Evolutionary conservation across 2,888 invertebrate genomes (phyloP).

Genomic region (Allophyes oxyacanthae): DNA sequence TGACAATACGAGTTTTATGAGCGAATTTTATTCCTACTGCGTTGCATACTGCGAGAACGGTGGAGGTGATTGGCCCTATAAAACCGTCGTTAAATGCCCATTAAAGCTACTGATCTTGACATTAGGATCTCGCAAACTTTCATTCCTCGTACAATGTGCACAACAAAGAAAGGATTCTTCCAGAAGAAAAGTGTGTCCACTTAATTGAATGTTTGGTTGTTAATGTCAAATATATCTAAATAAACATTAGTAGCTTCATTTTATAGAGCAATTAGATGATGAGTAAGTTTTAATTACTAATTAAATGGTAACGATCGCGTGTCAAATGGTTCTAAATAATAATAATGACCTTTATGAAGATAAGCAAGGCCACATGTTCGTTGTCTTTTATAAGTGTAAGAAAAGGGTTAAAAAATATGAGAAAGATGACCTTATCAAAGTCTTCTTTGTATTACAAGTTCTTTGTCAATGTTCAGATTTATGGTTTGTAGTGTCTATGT

Average conservation of each 20-base stretch:
- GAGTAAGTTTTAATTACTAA: conserved; percentile 37
- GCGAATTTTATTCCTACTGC: conserved; percentile 3
- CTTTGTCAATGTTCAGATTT: background rate
- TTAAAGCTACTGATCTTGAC: conserved; percentile 54
- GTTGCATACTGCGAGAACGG: conserved; percentile 8
- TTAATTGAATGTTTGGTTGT: background rate
- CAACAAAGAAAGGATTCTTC: conserved; percentile 18
- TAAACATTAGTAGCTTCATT: conserved; percentile 20
- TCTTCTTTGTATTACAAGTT: conserved; percentile 18
- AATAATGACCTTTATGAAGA: conserved; percentile 56
- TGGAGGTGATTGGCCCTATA: conserved; percentile 50
- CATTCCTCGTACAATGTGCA: conserved; percentile 2
- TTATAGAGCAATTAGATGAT: conserved; percentile 38
- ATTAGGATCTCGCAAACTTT: conserved; percentile 31
- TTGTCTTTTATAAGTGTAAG: conserved; percentile 32
- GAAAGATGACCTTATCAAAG: conserved; percentile 6
- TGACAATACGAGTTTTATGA: conserved; percentile 1
- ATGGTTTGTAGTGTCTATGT: background rate
- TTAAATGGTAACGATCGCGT: conserved; percentile 55
- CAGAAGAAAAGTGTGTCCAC: background rate
- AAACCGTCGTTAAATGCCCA: conserved; percentile 44
- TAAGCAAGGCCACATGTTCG: conserved; percentile 48
- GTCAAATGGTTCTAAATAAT: conserved; percentile 53
- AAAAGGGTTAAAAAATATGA: conserved; percentile 37
- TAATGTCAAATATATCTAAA: conserved; percentile 8